Conservation (phyloP, 2,113 vertebrate species). For the Aleadryas rufinucha region DNA sequence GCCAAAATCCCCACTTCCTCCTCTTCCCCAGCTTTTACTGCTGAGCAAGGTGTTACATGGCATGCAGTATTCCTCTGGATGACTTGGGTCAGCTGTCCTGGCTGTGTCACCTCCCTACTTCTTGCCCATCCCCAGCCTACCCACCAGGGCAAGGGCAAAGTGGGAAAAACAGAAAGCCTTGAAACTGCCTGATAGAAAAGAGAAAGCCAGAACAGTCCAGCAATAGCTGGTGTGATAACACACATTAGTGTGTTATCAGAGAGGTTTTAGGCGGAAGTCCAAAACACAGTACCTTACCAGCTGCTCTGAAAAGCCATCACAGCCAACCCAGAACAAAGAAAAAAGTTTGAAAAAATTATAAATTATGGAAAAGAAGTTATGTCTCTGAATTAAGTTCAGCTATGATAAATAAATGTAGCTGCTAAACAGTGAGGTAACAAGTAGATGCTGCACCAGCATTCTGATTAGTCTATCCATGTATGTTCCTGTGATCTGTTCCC, state of each 20-base stretch:
- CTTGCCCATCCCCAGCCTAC: neutral
- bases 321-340: neutral
- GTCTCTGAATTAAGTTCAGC: neutral
- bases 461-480: neutral
- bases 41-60: neutral
- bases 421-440: neutral
- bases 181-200: neutral
- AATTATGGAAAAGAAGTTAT: neutral
- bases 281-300: accelerated
- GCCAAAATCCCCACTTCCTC: neutral
- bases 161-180: neutral
- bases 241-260: neutral
- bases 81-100: neutral
- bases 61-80: neutral
- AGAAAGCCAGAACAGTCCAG: neutral
- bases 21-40: neutral
- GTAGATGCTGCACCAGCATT: neutral
- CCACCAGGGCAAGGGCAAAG: neutral
- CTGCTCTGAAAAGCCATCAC: neutral
- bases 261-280: neutral
- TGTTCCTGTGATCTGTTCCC: neutral
- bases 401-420: neutral
- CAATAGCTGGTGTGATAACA: neutral
- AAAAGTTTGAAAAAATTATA: neutral
- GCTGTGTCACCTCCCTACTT: neutral